Conservation (phyloP, 2,888 invertebrate genomes). For the Ennomos quercinarius region DNA sequence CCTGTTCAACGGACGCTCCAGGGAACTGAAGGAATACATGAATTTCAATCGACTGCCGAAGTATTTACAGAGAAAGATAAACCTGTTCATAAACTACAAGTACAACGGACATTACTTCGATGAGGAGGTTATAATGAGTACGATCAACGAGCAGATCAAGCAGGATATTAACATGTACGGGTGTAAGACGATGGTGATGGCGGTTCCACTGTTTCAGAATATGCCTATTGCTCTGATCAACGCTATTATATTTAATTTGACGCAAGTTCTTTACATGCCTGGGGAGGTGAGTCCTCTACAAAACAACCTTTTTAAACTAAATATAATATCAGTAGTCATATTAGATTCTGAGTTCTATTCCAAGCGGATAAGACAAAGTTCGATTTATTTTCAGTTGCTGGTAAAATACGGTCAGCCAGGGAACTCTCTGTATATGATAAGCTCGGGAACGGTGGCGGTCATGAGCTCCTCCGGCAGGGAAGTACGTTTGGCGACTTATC, state of each 20-base stretch:
- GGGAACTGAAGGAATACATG: constrained; percentile 61
- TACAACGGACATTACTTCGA: constrained; percentile 64
- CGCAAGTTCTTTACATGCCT: constrained; percentile 83
- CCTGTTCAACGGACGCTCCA: constrained; percentile 55
- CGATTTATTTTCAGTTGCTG: constrained; percentile 67
- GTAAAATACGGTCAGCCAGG: constrained; percentile 81
- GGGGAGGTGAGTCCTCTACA: constrained; percentile 48
- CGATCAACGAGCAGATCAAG: constrained; percentile 72
- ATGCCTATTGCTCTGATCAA: constrained; percentile 78
- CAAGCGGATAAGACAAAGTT: background rate
- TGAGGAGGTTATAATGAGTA: constrained; percentile 58
- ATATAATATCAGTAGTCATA: no score
- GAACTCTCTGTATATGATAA: constrained; percentile 85
- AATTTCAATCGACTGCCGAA: constrained; percentile 53
- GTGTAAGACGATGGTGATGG: constrained; percentile 81
- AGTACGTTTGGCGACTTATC: constrained; percentile 46
- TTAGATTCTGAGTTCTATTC: no score
- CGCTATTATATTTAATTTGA: constrained; percentile 79
- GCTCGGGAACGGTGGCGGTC: constrained; percentile 86
- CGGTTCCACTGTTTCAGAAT: constrained; percentile 82
- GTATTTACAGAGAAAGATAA: constrained; percentile 56
- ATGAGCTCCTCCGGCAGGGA: constrained; percentile 84
- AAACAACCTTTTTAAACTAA: background rate
- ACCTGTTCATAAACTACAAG: constrained; percentile 62
- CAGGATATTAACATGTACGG: constrained; percentile 84